Conservation (phyloP, 2,113 vertebrate genomes). For the Piaya cayana region DNA sequence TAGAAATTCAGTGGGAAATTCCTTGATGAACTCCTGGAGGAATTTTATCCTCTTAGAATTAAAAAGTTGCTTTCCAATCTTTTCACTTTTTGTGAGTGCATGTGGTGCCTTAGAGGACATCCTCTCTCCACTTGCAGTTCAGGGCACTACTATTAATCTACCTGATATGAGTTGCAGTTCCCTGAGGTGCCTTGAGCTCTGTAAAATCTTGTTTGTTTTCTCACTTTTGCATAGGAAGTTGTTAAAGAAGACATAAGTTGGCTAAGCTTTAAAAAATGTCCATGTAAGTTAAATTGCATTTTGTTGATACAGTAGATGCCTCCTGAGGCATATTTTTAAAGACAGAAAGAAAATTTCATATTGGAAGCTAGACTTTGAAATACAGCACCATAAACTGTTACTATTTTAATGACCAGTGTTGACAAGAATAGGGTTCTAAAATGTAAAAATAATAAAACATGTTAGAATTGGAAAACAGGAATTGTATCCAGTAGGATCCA, state of each 20-base stretch:
- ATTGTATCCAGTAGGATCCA: neutral
- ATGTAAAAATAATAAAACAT: neutral
- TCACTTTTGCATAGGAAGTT: neutral
- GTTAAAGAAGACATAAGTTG: neutral
- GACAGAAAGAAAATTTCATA: neutral
- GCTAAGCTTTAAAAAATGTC: neutral
- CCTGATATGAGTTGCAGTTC: too few species aligned
- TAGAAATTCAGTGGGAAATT: too few species aligned
- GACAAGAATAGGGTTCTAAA: neutral
- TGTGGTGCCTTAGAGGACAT: too few species aligned
- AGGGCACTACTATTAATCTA: too few species aligned
- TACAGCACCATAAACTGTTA: neutral
- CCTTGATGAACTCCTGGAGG: too few species aligned
- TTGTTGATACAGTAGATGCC: neutral
- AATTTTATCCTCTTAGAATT: too few species aligned
- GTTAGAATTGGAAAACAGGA: neutral
- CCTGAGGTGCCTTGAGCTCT: too few species aligned
- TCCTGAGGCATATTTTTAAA: neutral
- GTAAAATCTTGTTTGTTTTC: neutral
- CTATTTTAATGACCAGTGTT: neutral
- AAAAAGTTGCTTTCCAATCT: too few species aligned
- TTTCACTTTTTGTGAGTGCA: too few species aligned
- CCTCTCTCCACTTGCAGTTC: too few species aligned
- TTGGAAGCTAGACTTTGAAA: neutral
- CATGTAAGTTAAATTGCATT: neutral